Evolutionary conservation across 1,140 invertebrate genomes (phyloP), one percentile per base, ranked within the genome.

Genomic region (Dryas iulia): DNA sequence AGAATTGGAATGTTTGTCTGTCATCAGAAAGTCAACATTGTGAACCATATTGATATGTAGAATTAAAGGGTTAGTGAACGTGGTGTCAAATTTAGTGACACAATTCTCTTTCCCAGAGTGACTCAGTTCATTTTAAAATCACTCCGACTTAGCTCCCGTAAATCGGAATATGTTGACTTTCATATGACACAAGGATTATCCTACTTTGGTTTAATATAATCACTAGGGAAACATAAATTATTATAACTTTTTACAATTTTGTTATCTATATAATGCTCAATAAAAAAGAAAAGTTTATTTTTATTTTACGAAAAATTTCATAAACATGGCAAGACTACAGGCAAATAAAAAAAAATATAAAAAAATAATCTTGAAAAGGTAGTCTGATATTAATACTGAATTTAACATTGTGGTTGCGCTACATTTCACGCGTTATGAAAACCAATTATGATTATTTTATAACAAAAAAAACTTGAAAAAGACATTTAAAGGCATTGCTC

Each of bases 1-100:
- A 66, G 14, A 65, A 67, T 66, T 72, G 73, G 70, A 77, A 71
- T 68, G 66, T 76, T 66, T 65, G 61, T 66, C 35, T 59, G 26
- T 39, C 35, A 53, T 65, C 8, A 47, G 39, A 47, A 47, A 47
- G 39, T 47, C 39, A 47, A 21, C 39, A 21, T 21, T 21, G n/a
- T n/a, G n/a, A n/a, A n/a, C n/a, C n/a, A n/a, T n/a, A n/a, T n/a
- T n/a, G n/a, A n/a, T n/a, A n/a, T n/a, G n/a, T n/a, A n/a, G n/a
- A n/a, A n/a, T n/a, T n/a, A n/a, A n/a, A n/a, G n/a, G n/a, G n/a
- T n/a, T n/a, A n/a, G n/a, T n/a, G n/a, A n/a, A n/a, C n/a, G n/a
- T n/a, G n/a, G n/a, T n/a, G n/a, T n/a, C n/a, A n/a, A n/a, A n/a
- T n/a, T n/a, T n/a, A n/a, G n/a, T n/a, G n/a, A n/a, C n/a, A n/a